A percentile compares a stretch with the other conserved stretches of the same genome.
phyloP scores from a whole-genome alignment of 2,888 invertebrate species.

The Oscheius sp. region DNA sequence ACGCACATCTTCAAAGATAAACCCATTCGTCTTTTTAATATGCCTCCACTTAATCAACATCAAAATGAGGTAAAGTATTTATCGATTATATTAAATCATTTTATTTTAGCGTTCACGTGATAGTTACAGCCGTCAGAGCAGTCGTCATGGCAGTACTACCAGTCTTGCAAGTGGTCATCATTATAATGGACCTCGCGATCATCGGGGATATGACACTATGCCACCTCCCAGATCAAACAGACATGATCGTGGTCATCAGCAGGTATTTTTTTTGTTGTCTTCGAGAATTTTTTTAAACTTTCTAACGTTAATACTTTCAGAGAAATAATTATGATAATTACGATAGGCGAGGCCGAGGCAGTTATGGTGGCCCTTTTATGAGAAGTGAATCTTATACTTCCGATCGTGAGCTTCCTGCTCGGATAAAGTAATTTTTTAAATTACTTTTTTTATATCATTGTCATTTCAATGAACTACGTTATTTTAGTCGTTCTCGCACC shows the following conservation, averaged over 20 bases:
- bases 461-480: neutral
- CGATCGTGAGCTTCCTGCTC: constrained; percentile 17
- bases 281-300: neutral
- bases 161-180: constrained; percentile 10
- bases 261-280: no score
- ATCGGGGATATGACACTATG: neutral
- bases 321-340: neutral
- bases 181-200: neutral
- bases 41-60: no score
- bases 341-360: neutral
- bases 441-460: neutral
- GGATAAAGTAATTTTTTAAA: neutral
- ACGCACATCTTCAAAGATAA: no score
- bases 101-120: neutral
- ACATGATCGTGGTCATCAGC: neutral
- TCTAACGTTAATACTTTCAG: neutral
- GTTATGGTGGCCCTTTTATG: neutral
- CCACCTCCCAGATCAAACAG: constrained; percentile 1
- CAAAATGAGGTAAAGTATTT: no score
- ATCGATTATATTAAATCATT: neutral
- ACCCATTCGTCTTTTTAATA: no score
- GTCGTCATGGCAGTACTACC: neutral
- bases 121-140: constrained; percentile 1
- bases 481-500: constrained; percentile 27
- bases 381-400: constrained; percentile 9